These are phyloP conservation scores for Pocillopora meandrina DNA, from an alignment of 92 coral and sea anemone genomes.

Conservation along the genomic window DNA sequence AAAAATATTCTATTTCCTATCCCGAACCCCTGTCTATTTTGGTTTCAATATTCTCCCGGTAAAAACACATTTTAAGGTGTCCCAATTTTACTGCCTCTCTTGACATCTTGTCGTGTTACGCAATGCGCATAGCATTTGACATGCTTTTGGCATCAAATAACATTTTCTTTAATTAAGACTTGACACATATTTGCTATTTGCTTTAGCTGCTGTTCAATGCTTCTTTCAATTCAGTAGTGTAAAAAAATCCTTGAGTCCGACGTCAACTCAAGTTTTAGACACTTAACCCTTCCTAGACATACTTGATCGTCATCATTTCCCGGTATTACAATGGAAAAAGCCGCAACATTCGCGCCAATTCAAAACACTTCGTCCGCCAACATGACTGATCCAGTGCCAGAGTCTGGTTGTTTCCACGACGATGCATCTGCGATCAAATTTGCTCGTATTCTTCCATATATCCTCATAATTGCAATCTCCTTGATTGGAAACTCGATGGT, in stretches of 20 bases:
- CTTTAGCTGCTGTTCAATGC: not conserved
- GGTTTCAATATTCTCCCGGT: not conserved
- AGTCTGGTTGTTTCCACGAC: conserved; percentile 55
- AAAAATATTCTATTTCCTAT: not conserved
- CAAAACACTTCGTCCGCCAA: not conserved
- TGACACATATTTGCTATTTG: conserved; percentile 4
- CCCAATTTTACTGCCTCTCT: not conserved
- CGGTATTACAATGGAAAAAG: not conserved
- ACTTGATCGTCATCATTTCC: not conserved
- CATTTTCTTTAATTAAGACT: conserved; percentile 3
- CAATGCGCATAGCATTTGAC: not conserved
- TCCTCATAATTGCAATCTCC: conserved; percentile 66
- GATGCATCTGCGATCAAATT: conserved; percentile 48
- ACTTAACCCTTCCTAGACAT: not conserved
- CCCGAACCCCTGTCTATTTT: not conserved
- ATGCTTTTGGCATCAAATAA: not conserved
- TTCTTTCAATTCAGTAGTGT: not conserved
- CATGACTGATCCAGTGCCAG: conserved; percentile 8
- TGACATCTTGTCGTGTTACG: not conserved
- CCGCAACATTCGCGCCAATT: not conserved
- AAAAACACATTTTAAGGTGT: not conserved
- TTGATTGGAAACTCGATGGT: conserved; percentile 72
- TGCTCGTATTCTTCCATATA: conserved; percentile 61
- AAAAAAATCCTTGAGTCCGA: not conserved
- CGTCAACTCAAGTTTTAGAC: not conserved